Evolutionary conservation across 2,113 vertebrate species (phyloP).

Genomic region (Cyrtonyx montezumae): DNA sequence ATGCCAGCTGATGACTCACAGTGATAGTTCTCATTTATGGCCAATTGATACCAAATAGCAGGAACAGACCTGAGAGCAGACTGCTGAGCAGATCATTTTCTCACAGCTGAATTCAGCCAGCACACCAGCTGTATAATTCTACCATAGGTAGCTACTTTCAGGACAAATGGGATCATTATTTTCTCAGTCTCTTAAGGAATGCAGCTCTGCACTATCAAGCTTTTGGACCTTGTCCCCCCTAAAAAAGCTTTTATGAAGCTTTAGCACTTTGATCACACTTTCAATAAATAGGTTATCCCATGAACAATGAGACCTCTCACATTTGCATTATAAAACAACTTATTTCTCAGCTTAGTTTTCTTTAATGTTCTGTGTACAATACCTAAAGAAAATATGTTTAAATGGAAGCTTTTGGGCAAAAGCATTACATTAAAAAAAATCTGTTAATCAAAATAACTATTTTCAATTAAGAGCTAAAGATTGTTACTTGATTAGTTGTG

Average conservation of each 20-base stretch:
- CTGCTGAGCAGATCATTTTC: background rate
- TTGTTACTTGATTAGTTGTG: background rate
- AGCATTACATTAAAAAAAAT: background rate
- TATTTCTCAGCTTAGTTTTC: background rate
- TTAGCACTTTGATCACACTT: background rate
- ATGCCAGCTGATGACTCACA: slow-evolving; percentile 47
- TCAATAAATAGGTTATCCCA: background rate
- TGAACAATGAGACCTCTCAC: background rate
- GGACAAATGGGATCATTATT: background rate
- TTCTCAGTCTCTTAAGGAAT: background rate
- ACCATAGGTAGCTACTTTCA: background rate
- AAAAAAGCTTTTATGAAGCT: background rate
- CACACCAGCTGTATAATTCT: background rate
- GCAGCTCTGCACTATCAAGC: background rate
- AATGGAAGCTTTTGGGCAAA: background rate
- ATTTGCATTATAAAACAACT: background rate
- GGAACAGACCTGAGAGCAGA: slow-evolving; percentile 36
- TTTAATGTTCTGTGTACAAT: background rate
- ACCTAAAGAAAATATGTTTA: background rate
- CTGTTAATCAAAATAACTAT: background rate
- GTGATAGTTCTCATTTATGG: slow-evolving; percentile 60
- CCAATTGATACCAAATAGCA: slow-evolving; percentile 35
- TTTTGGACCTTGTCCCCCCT: background rate
- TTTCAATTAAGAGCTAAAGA: background rate
- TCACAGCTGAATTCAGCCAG: background rate